A percentile compares a stretch with the other conserved stretches of the same genome.
These are phyloP conservation scores for Drosophila setosimentum DNA, from an alignment of 2,888 invertebrate genomes.

Conservation along the genomic window DNA sequence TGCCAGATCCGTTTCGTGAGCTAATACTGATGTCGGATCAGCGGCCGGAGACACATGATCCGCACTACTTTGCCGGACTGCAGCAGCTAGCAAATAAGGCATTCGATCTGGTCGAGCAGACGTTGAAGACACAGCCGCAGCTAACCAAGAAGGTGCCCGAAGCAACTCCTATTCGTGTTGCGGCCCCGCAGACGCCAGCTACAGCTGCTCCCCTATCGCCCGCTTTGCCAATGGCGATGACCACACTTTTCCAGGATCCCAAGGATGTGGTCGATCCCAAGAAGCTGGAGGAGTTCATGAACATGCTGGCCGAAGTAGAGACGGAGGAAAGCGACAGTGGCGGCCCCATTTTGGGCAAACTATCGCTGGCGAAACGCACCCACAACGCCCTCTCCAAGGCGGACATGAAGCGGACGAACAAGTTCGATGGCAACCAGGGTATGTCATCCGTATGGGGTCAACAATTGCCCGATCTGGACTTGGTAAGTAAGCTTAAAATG, in stretches of 20 bases:
- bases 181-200: slow-evolving; percentile 1
- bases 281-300: slow-evolving; percentile 84
- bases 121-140: slow-evolving; percentile 68
- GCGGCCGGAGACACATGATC: slow-evolving; percentile 75
- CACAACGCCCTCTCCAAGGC: slow-evolving; percentile 87
- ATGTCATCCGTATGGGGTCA: slow-evolving; percentile 78
- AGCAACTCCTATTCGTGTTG: neutral
- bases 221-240: slow-evolving; percentile 57
- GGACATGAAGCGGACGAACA: slow-evolving; percentile 67
- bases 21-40: slow-evolving; percentile 87
- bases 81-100: slow-evolving; percentile 88
- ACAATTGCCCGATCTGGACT: slow-evolving; percentile 52
- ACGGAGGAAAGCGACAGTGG: slow-evolving; percentile 86
- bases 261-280: slow-evolving; percentile 84
- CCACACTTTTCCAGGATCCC: slow-evolving; percentile 84
- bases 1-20: slow-evolving; percentile 88
- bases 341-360: slow-evolving; percentile 88
- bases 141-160: slow-evolving; percentile 20
- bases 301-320: slow-evolving; percentile 84
- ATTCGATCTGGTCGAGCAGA: slow-evolving; percentile 87
- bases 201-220: slow-evolving; percentile 10
- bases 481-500: slow-evolving; percentile 54
- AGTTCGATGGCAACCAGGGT: slow-evolving; percentile 50
- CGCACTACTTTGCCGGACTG: slow-evolving; percentile 85
- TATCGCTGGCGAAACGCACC: slow-evolving; percentile 89